A percentile compares a stretch with the other conserved stretches of the same genome.
These are phyloP conservation scores for Phymanthus crucifer DNA, from an alignment of 92 coral and sea anemone genomes.

Conservation along the genomic window DNA sequence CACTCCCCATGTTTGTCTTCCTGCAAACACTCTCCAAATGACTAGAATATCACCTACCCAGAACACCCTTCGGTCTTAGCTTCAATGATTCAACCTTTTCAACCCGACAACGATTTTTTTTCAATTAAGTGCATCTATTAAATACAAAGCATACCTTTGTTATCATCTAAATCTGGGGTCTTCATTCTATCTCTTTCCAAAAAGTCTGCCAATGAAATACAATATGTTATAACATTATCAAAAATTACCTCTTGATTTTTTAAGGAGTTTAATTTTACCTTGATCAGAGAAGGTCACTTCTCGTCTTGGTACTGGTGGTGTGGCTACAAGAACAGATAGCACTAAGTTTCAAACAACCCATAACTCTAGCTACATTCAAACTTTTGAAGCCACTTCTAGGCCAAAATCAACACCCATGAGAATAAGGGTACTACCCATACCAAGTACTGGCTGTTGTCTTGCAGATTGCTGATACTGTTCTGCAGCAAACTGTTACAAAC, in stretches of 20 bases:
- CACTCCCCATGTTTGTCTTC: too few species aligned
- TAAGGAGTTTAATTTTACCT: constrained; percentile 10
- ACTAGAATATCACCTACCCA: too few species aligned
- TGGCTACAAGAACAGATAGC: constrained; percentile 14
- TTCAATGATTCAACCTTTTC: too few species aligned
- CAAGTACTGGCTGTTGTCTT: constrained; percentile 26
- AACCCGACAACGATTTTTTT: too few species aligned
- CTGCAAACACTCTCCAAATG: too few species aligned
- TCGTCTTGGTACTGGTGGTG: constrained; percentile 40
- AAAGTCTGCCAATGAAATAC: constrained; percentile 31
- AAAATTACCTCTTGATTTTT: not conserved
- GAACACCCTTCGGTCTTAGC: too few species aligned
- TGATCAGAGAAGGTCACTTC: constrained; percentile 45
- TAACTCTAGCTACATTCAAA: too few species aligned
- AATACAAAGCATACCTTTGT: constrained; percentile 10
- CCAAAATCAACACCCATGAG: too few species aligned
- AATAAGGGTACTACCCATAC: not conserved
- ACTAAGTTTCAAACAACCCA: not conserved
- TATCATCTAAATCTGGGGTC: constrained; percentile 57
- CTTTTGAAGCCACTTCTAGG: too few species aligned
- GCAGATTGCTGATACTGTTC: constrained; percentile 37
- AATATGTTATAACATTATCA: not conserved
- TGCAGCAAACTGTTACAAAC: constrained; percentile 26
- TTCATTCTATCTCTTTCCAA: constrained; percentile 67
- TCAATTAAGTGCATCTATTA: too few species aligned